Base-by-base conservation (phyloP, 2,888 invertebrate genomes). In the Apoda limacodes region DNA sequence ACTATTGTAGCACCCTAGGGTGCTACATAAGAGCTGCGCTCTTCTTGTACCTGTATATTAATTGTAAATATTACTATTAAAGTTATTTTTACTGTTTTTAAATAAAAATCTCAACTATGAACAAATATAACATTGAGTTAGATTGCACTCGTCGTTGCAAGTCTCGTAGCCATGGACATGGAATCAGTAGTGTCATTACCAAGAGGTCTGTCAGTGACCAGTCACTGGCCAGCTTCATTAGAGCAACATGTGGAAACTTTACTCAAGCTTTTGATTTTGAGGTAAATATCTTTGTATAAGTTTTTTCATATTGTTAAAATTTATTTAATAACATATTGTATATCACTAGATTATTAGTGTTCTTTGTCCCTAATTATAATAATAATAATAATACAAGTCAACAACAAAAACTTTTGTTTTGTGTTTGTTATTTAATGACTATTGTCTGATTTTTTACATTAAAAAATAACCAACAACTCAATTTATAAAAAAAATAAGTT, bases 171-270 rank as follows among this genome's bases (percentile, higher is more conserved):
- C 86, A 85, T 45, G 86, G 85, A 13, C 76, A 83, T 39, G 64
- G 74, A 14, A 71, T 89, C n/a, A 86, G 84, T 1, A 80, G 85
- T 40, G 85, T 87, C 5, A 75, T 88, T 26, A 86, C 88, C 0
- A 88, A 88, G 57, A 78, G 86, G 41, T 82, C 83, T 7, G 67
- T 86, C 17, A 69, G 69, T 2, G 85, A 88, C 60, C 67, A 72
- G 19, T 82, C 84, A 17, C 56, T 89, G 26, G 84, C 82, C 3
- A 81, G 84, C 23, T 85, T 76, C 39, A 75, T 86, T 35, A 82
- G 75, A 26, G 81, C 80, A 28, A 82, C 80, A 9, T 88, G 88
- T 45, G 67, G 80, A 14, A 88, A 88, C 53, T 87, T 84, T 42
- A 52, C 65, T 17, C 83, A 83, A 34, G 83, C 84, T 6, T 70